These are phyloP conservation scores for Ploceus nigricollis DNA, from an alignment of 2,113 vertebrate species.

Conservation along the genomic window DNA sequence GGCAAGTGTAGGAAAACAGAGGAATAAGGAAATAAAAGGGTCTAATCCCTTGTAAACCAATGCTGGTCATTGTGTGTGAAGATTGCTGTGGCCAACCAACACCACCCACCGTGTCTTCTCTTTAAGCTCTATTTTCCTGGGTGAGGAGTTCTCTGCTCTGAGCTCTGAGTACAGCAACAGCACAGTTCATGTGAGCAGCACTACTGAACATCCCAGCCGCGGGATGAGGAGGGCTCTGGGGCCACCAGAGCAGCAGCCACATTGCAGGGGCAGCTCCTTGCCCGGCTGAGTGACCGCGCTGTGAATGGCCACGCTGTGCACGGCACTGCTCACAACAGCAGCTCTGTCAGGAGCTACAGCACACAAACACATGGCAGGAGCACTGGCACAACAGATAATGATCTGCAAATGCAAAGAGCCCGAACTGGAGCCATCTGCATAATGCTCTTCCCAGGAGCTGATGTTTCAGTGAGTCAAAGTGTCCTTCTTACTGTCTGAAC, in stretches of 20 bases:
- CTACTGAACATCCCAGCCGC: fast-evolving
- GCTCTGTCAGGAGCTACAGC: background rate
- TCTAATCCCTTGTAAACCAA: background rate
- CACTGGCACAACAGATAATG: background rate
- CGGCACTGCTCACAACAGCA: background rate
- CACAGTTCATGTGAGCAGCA: background rate
- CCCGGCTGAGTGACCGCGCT: fast-evolving
- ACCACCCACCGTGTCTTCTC: background rate
- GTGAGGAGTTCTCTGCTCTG: background rate
- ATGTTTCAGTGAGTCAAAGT: background rate
- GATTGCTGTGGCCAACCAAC: background rate
- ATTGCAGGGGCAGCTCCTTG: background rate
- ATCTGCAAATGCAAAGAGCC: background rate
- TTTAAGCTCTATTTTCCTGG: background rate
- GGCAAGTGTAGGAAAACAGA: background rate
- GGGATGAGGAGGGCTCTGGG: background rate
- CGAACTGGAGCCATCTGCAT: background rate
- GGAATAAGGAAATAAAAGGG: background rate
- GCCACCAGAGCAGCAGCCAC: background rate
- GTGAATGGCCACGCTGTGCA: background rate
- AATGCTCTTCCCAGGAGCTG: background rate
- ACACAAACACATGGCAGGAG: background rate
- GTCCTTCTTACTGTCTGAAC: background rate
- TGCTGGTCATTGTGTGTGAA: fast-evolving
- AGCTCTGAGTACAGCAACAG: background rate